These are phyloP conservation scores for Athalia rosae DNA, from an alignment of 2,888 invertebrate species.

Conservation along the genomic window DNA sequence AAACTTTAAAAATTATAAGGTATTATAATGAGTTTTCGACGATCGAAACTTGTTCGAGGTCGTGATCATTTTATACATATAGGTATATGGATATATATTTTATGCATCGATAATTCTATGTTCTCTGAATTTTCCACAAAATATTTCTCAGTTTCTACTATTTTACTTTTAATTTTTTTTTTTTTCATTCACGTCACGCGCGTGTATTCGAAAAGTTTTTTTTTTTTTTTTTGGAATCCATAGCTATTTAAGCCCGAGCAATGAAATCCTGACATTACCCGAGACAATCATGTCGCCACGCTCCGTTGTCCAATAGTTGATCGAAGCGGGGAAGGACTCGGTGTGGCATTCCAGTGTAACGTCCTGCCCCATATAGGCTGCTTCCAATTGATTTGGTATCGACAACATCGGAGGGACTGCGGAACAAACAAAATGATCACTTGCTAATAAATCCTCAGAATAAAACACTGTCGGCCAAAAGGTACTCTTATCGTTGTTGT, in stretches of 20 bases:
- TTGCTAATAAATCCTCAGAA: no score
- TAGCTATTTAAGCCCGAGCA: not conserved
- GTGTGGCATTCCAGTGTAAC: slow-evolving; percentile 92
- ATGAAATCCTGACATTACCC: slow-evolving; percentile 77
- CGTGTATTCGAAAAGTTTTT: not conserved
- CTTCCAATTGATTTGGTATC: slow-evolving; percentile 94
- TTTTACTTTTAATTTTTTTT: not conserved
- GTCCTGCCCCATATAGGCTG: slow-evolving; percentile 91
- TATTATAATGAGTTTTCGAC: slow-evolving; percentile 15
- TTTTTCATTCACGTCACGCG: not conserved
- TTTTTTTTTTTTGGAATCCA: slow-evolving; percentile 4
- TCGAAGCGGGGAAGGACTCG: slow-evolving; percentile 93
- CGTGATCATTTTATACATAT: not conserved
- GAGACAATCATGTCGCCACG: slow-evolving; percentile 95
- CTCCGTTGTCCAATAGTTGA: slow-evolving; percentile 96
- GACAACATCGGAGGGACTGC: slow-evolving; percentile 95
- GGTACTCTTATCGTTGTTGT: no score
- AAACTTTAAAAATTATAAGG: slow-evolving; percentile 27
- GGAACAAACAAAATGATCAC: slow-evolving; percentile 50
- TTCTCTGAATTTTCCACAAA: not conserved
- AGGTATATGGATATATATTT: not conserved
- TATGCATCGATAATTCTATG: not conserved
- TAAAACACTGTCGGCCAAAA: no score
- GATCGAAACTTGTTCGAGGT: slow-evolving; percentile 10
- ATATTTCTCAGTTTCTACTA: not conserved